Percentiles rank a stretch among this genome's conserved stretches.
Conservation (phyloP, 2,113 vertebrate species). For the Phycodurus eques region DNA sequence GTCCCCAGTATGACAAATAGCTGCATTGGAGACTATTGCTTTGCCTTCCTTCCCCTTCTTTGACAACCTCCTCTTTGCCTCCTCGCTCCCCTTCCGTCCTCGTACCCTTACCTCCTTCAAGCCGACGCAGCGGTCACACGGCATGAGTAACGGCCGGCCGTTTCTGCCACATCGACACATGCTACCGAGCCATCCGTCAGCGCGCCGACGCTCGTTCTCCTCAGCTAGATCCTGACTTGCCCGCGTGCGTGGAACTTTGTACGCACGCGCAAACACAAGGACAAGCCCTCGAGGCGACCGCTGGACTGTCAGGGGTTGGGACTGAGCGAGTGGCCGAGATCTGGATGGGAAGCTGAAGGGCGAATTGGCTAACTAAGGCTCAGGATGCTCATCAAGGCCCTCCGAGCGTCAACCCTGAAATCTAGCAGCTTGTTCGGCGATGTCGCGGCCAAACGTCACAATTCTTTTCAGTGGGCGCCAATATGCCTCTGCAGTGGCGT, state of each 20-base stretch:
- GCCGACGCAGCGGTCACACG: conserved; percentile 11
- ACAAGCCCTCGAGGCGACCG: background rate
- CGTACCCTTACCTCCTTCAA: conserved; percentile 11
- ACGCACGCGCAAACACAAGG: background rate
- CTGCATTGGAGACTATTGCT: background rate
- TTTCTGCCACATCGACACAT: conserved; percentile 44
- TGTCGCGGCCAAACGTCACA: no score
- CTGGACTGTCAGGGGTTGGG: background rate
- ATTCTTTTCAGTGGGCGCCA: no score
- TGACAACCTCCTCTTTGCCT: background rate
- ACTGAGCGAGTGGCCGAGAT: no score
- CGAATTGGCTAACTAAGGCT: no score
- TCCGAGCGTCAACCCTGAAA: no score
- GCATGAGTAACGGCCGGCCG: conserved; percentile 36
- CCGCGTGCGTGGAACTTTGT: background rate
- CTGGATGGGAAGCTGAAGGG: no score
- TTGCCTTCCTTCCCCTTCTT: conserved; percentile 8
- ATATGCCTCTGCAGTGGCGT: no score
- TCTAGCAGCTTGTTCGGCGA: no score
- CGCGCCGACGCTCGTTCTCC: conserved; percentile 23
- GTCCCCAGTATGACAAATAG: background rate
- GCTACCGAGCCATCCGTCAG: conserved; percentile 44
- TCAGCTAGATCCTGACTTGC: conserved; percentile 15
- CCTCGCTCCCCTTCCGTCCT: background rate
- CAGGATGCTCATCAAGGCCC: no score